Evolutionary conservation across 2,797 vertebrate species (phyloP).

Genomic region (Botia kubotai): DNA sequence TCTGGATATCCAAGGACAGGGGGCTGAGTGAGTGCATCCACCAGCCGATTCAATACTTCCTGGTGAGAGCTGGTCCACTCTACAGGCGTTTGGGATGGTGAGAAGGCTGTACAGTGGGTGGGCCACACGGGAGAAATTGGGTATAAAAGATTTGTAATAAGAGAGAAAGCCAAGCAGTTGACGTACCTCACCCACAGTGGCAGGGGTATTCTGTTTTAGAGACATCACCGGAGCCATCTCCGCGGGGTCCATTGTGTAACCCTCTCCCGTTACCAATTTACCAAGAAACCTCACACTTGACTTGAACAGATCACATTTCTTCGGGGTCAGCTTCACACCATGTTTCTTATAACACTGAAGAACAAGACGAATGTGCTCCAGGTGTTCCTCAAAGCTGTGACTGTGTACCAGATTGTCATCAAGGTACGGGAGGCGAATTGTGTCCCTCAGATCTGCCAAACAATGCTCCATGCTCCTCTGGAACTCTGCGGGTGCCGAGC

Average conservation of each 20-base stretch:
- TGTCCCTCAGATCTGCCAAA: too few relatives aligned
- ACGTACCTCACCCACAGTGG: too few relatives aligned
- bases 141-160: constrained; percentile 13
- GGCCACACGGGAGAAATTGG: constrained; percentile 2
- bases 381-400: too few relatives aligned
- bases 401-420: not conserved
- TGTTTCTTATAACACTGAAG: not conserved
- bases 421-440: too few relatives aligned
- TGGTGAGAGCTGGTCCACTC: constrained; percentile 48
- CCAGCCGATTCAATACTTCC: constrained; percentile 16
- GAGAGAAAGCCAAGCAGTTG: constrained; percentile 18
- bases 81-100: not conserved
- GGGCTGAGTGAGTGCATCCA: constrained; percentile 38
- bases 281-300: not conserved
- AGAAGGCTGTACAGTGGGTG: constrained; percentile 10
- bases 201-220: too few relatives aligned
- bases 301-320: not conserved
- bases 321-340: not conserved
- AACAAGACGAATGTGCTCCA: not conserved
- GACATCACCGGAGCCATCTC: not conserved
- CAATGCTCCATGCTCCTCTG: too few relatives aligned
- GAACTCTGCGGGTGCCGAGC: too few relatives aligned
- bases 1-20: constrained; percentile 50
- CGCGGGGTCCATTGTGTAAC: not conserved
- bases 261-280: not conserved